phyloP scores from a whole-genome alignment of 2,797 vertebrate genomes.

The Anguilla megastoma region DNA sequence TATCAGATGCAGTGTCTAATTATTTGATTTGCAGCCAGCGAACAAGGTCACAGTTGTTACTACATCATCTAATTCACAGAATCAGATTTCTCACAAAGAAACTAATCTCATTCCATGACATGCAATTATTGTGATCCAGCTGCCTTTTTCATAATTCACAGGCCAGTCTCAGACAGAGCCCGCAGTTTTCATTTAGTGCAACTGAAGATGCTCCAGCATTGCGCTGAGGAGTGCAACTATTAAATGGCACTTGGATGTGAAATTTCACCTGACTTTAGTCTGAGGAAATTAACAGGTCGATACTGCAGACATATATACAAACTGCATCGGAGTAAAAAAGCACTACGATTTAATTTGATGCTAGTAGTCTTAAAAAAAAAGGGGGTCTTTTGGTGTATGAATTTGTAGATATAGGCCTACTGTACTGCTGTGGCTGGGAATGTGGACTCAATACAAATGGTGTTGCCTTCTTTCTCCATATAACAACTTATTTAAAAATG shows the following conservation, averaged over 20 bases:
- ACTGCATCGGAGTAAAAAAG: not conserved
- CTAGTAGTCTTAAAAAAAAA: not conserved
- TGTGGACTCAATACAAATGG: not conserved
- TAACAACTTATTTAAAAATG: not conserved
- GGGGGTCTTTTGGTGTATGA: not conserved
- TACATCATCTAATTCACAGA: conserved; percentile 64
- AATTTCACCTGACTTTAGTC: conserved; percentile 66
- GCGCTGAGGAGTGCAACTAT: conserved; percentile 62
- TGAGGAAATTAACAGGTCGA: not conserved
- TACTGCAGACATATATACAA: not conserved
- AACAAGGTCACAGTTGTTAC: conserved; percentile 70
- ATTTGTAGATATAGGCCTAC: not conserved
- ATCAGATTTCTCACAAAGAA: conserved; percentile 70
- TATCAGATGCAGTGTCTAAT: conserved; percentile 64
- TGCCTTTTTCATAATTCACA: conserved; percentile 57
- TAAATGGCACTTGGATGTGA: conserved; percentile 62
- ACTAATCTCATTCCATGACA: conserved; percentile 76
- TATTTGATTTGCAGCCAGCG: conserved; percentile 60
- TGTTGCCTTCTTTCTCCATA: not conserved
- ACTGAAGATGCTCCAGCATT: conserved; percentile 56
- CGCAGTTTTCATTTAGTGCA: conserved; percentile 62
- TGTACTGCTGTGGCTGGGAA: no score
- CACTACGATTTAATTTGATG: not conserved
- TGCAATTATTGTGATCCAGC: conserved; percentile 73
- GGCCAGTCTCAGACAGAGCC: conserved; percentile 58